Base-by-base conservation (phyloP, 2,888 invertebrate genomes). In the Pyrrhosoma nymphula region DNA sequence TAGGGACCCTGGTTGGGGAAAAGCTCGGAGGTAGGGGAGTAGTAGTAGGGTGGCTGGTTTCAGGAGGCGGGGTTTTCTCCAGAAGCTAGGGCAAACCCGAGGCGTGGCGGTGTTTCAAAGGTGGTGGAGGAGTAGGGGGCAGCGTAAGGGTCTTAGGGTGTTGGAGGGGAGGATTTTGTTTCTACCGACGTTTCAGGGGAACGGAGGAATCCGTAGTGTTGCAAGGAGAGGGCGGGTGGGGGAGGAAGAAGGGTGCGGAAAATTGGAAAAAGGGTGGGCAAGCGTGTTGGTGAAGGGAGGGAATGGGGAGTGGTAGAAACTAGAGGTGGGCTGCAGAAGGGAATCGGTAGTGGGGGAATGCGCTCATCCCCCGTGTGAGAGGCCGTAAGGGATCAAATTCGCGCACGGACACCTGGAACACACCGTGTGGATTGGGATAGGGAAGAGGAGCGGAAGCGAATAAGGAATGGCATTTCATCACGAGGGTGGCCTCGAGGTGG, bases 341-440 rank as follows among this genome's bases (percentile, higher is more conserved):
- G 82, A 14, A 10, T 30, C 8, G n/a, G 56, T 2, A n/a, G 35
- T 18, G 82, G 82, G 82, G 35, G 75, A 39, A 63, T 63, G 93
- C 69, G 47, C 69, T 75, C 55, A 8, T 2, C 47, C 47, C 47
- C 69, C 69, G 3, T 20, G 35, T 47, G 75, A 23, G 93, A 93
- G 63, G 39, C 60, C 39, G 93, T 63, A 69, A 93, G 93, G 93
- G 69, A 93, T 93, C 75, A 93, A 75, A 93, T 93, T 69, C 93
- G 69, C 93, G 93, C 93, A 35, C 63, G 47, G 93, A 93, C 93
- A 93, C 93, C 93, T 93, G 93, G 93, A 93, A 93, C 69, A 91
- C 63, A 30, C 20, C 60, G 26, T 26, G 39, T 47, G 93, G 69
- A 93, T 47, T 35, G 69, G 39, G 93, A 69, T 35, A 47, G 93